A percentile compares a stretch with the other conserved stretches of the same genome.
These are phyloP conservation scores for Ligdia adustata DNA, from an alignment of 2,888 invertebrate species.

Conservation along the genomic window DNA sequence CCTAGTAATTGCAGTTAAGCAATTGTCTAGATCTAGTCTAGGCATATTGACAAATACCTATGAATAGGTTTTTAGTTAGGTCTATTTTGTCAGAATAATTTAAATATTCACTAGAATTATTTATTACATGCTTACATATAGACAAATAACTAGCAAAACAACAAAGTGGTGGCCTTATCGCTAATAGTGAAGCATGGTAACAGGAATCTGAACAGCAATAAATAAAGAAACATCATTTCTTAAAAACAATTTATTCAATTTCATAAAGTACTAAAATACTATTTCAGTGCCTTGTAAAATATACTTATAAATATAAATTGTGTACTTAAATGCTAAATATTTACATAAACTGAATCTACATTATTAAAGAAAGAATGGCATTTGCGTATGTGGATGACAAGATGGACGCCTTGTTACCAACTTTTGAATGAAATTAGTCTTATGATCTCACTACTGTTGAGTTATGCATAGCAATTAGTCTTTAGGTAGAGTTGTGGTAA, in stretches of 20 bases:
- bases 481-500: not conserved
- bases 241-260: constrained; percentile 65
- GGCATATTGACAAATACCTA: too few species aligned
- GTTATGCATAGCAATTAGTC: constrained; percentile 15
- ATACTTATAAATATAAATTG: constrained; percentile 40
- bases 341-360: constrained; percentile 19
- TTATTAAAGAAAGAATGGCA: not conserved
- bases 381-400: constrained; percentile 3
- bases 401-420: constrained; percentile 18
- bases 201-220: constrained; percentile 22
- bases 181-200: not conserved
- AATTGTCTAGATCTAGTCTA: too few species aligned
- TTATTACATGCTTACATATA: too few species aligned
- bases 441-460: constrained; percentile 12
- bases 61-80: too few species aligned
- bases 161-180: too few species aligned
- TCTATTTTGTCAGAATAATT: too few species aligned
- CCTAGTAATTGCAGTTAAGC: too few species aligned
- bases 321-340: constrained; percentile 44
- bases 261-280: constrained; percentile 51
- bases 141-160: too few species aligned
- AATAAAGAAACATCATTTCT: constrained; percentile 35
- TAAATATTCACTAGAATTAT: too few species aligned
- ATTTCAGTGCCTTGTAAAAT: constrained; percentile 63
- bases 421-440: constrained; percentile 15